Evolutionary conservation across 1,140 invertebrate genomes (phyloP), one percentile per base, ranked within the genome.

Genomic region (Acyrthosiphon pisum): DNA sequence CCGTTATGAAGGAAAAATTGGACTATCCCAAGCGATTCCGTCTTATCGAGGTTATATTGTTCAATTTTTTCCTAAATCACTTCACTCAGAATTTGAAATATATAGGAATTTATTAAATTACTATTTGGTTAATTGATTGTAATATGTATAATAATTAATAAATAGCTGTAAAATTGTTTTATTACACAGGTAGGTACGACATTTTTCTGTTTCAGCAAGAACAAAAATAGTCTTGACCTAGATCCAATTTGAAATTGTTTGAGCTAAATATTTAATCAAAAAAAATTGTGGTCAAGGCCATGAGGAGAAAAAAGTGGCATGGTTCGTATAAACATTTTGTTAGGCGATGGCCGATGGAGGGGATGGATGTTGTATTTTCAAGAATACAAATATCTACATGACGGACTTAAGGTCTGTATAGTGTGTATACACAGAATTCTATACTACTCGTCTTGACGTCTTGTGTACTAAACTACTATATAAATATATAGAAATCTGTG

Each of bases 191-290:
- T n/a, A 14, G 26, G n/a, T 35, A 18, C 30, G 30, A 68, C 11
- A 76, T 9, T 18, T n/a, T 76, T 76, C 14, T n/a, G 6, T n/a
- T 18, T n/a, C n/a, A 76, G n/a, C n/a, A 68, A 76, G 22, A 83
- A 37, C 35, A 37, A 83, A 83, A 83, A 83, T 83, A 37, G 76
- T 83, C 22, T 37, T 83, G 76, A 83, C 76, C 76, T 83, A 83
- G 76, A 83, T 83, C 35, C 35, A 37, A 83, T 23, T 22, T 83
- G 22, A 22, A 37, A 83, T 83, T 30, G 60, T 76, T 76, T 76
- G n/a, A 23, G 20, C 35, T 83, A 83, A 20, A 83, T 83, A 37
- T 83, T 83, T 37, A 22, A 83, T 37, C 20, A 23, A 23, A 22
- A 35, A 83, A 35, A 23, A 22, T n/a, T 37, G 1, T 37, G 2